These are phyloP conservation scores for Hesperophylax magnus DNA, from an alignment of 1,140 invertebrate genomes.

Conservation along the genomic window DNA sequence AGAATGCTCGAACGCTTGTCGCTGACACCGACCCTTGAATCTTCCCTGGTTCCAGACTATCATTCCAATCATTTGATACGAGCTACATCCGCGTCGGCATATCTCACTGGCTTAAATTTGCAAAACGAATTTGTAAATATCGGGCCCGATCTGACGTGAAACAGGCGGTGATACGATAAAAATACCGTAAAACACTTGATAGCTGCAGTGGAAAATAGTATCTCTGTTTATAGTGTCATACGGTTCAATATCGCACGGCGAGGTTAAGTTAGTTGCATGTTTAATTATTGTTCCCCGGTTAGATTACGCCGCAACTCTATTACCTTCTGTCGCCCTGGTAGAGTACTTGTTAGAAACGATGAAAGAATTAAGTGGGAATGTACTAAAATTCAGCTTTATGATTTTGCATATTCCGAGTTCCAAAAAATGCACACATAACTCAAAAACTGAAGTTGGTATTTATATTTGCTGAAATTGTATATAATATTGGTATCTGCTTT, in stretches of 20 bases:
- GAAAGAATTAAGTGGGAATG: too few relatives aligned
- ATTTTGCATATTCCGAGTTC: too few relatives aligned
- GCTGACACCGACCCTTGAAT: too few relatives aligned
- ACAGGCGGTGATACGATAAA: neutral
- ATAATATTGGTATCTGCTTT: too few relatives aligned
- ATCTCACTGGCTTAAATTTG: neutral
- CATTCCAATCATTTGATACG: too few relatives aligned
- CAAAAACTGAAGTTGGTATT: too few relatives aligned
- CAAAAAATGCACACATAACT: too few relatives aligned
- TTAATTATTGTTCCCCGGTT: constrained; percentile 41
- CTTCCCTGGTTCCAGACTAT: too few relatives aligned
- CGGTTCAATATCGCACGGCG: neutral
- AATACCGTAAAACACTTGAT: neutral
- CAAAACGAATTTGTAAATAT: constrained; percentile 14
- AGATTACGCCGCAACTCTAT: constrained; percentile 40
- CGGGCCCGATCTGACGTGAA: neutral
- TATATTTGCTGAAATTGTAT: too few relatives aligned
- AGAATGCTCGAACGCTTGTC: too few relatives aligned
- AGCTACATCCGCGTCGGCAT: neutral
- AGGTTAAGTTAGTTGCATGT: neutral
- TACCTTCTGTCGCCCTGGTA: constrained; percentile 39
- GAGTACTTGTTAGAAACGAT: neutral
- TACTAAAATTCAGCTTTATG: too few relatives aligned
- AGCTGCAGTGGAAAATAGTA: neutral
- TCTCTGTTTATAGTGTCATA: neutral